Evolutionary conservation across 2,113 vertebrate species (phyloP).

Genomic region (Lycocorax pyrrhopterus): DNA sequence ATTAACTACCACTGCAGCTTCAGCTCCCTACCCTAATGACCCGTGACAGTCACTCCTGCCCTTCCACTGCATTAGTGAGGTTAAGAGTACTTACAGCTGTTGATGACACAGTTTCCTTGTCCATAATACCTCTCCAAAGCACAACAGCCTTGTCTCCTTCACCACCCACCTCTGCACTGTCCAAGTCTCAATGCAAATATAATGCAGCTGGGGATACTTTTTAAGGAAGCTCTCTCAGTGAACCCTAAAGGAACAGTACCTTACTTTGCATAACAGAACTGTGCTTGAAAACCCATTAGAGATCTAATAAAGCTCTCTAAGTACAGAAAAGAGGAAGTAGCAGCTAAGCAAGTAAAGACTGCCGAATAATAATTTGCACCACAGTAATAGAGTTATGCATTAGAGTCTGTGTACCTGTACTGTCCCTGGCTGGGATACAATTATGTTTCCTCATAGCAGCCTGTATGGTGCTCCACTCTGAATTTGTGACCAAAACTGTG

Average conservation of each 20-base stretch:
- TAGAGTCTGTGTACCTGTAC: not conserved
- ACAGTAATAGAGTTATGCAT: not conserved
- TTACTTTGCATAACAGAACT: constrained; percentile 24
- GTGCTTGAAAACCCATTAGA: not conserved
- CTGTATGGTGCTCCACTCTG: not conserved
- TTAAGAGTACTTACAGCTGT: not conserved
- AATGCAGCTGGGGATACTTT: not conserved
- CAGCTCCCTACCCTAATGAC: not conserved
- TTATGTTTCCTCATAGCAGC: not conserved
- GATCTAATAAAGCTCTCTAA: not conserved
- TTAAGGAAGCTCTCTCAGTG: not conserved
- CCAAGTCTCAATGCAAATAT: not conserved
- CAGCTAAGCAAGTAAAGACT: not conserved
- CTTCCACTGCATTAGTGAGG: not conserved
- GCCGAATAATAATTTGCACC: not conserved
- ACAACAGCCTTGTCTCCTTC: not conserved
- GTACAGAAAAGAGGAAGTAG: not conserved
- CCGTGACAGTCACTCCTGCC: not conserved
- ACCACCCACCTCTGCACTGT: not conserved
- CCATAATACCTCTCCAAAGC: not conserved
- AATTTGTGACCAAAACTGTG: not conserved
- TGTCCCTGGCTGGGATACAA: not conserved
- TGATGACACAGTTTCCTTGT: not conserved
- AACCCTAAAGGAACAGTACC: not conserved
- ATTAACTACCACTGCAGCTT: not conserved